Conservation (phyloP, 2,113 vertebrate species). For the Eubucco bourcierii region DNA sequence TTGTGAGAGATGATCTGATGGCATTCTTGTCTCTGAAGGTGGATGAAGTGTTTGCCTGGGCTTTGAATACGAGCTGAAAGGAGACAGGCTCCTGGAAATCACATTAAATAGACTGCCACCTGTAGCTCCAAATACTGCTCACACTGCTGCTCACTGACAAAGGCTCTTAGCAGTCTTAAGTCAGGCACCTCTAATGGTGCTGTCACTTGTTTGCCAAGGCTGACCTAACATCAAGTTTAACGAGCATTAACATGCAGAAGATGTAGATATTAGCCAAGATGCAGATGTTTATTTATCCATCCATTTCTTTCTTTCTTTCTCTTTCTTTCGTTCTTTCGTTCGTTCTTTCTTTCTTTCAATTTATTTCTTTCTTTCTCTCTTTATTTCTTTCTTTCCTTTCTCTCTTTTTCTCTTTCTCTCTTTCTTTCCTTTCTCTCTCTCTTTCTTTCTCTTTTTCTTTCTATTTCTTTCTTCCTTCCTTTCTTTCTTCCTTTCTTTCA, state of each 20-base stretch:
- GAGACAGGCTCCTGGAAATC: not conserved
- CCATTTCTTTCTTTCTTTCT: too few relatives aligned
- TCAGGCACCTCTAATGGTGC: not conserved
- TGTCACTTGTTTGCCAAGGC: not conserved
- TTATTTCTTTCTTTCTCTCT: too few relatives aligned
- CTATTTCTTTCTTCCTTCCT: too few relatives aligned
- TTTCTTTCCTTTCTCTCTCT: too few relatives aligned
- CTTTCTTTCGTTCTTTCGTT: too few relatives aligned
- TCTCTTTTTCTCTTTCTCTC: too few relatives aligned
- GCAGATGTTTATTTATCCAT: too few relatives aligned
- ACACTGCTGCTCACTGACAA: not conserved
- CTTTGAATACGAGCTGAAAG: conserved; percentile 56
- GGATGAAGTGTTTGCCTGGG: conserved; percentile 31
- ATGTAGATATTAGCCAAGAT: not conserved
- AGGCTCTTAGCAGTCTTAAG: not conserved
- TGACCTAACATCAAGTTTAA: not conserved
- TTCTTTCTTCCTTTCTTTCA: too few relatives aligned
- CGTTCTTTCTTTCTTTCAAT: too few relatives aligned
- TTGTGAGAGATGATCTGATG: not conserved
- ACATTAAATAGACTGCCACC: not conserved
- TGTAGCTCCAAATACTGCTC: not conserved
- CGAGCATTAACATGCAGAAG: not conserved
- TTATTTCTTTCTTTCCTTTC: too few relatives aligned
- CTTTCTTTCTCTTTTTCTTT: too few relatives aligned
- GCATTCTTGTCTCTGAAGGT: conserved; percentile 15